Base-by-base conservation (phyloP, 2,113 vertebrate genomes). In the Mirounga angustirostris region DNA sequence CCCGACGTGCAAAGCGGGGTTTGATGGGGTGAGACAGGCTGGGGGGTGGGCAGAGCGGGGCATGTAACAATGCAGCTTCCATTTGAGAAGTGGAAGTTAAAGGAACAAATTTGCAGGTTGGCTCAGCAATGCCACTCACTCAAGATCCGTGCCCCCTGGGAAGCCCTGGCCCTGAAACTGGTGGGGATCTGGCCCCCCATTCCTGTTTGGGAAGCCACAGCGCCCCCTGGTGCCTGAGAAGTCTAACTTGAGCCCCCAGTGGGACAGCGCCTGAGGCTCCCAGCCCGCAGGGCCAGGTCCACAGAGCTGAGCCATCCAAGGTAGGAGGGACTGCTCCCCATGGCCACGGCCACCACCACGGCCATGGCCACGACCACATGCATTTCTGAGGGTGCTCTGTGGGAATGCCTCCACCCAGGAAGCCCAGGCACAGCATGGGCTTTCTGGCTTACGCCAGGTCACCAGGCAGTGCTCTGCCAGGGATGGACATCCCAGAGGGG, bases 291-390 rank as follows among this genome's bases (percentile, higher is more conserved):
- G 85, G 16, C n/a, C 40, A 10, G 52, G 50, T 40, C 43, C 2
- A 15, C 52, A 14, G 58, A 46, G 28, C 43, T 30, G 65, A 71
- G 40, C 76, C 40, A 7, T 2, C 26, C 40, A 22, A 36, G 30
- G 89, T 30, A 67, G 65, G 52, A 61, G 28, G 28, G 15, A 56
- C 85, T 19, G 33, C 40, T 50, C 19, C 59, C n/a, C 10, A 54
- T 0, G 28, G 54, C 43, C 73, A 54, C 1, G 28, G 54, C 43
- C 73, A 3, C 0, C 0, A 56, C 18, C 78, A 1, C 0, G 3
- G 63, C 63, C 63, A 65, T 14, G 0, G 63, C 24, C 10, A 40
- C 0, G 7, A 40, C 58, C 78, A 0, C 0, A 7, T 0, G 2
- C n/a, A 2, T 1, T 19, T 61, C 59, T 7, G 71, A 40, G 61